phyloP scores from a whole-genome alignment of 2,797 vertebrate species.

The Liasis olivaceus region DNA sequence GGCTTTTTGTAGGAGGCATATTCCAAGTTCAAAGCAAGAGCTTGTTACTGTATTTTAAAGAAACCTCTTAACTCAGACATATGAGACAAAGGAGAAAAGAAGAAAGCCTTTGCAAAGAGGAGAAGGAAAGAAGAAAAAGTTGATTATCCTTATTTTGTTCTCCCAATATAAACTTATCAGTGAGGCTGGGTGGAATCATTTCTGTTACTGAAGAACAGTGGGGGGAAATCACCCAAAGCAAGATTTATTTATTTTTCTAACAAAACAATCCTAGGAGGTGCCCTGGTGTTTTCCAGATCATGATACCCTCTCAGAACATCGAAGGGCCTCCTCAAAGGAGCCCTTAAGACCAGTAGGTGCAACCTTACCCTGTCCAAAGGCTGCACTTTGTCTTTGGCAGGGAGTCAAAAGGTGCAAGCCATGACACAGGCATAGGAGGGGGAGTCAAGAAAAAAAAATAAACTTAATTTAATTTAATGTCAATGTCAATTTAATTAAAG shows the following conservation, averaged over 20 bases:
- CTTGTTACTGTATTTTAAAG: slow-evolving; percentile 73
- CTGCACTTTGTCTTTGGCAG: background rate
- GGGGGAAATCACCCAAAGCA: background rate
- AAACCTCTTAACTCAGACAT: slow-evolving; percentile 79
- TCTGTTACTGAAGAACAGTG: rapidly evolving
- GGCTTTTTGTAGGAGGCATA: slow-evolving; percentile 68
- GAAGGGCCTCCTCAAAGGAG: background rate
- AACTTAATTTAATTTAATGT: background rate
- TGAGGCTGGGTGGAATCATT: slow-evolving; percentile 29
- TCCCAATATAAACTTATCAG: slow-evolving; percentile 40
- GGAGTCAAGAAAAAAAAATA: background rate
- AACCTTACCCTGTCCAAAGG: background rate
- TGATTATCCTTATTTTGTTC: slow-evolving; percentile 49
- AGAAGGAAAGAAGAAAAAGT: slow-evolving; percentile 16
- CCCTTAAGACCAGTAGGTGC: background rate
- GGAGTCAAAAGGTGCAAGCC: background rate
- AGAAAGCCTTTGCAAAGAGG: slow-evolving; percentile 48
- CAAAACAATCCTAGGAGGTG: background rate
- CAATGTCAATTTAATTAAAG: background rate
- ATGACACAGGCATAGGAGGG: background rate
- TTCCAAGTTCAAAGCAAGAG: slow-evolving; percentile 82
- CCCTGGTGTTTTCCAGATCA: slow-evolving; percentile 18
- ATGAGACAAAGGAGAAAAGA: slow-evolving; percentile 61
- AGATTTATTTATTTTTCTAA: background rate
- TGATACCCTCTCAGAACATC: background rate